phyloP scores from a whole-genome alignment of 1,140 invertebrate species.

The Pantala flavescens region DNA sequence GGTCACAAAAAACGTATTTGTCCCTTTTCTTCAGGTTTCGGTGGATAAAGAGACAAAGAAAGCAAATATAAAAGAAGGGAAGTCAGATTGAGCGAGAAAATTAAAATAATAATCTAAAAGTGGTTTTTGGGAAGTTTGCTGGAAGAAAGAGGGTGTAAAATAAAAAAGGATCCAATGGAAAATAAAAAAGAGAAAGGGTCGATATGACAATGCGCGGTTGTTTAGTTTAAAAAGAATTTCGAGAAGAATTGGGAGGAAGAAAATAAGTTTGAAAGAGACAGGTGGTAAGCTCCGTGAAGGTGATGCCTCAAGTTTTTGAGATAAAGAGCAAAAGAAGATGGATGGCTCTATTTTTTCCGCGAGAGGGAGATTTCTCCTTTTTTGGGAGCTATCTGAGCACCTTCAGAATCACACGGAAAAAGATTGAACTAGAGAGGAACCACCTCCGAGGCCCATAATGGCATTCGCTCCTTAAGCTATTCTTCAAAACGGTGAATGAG shows the following conservation, averaged over 20 bases:
- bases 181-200: too few species aligned
- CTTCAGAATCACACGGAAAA: background rate
- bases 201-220: too few species aligned
- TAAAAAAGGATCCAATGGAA: too few species aligned
- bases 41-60: too few species aligned
- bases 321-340: background rate
- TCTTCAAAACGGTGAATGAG: background rate
- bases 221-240: too few species aligned
- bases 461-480: slow-evolving; percentile 8
- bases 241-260: background rate
- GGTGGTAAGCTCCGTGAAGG: background rate
- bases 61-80: too few species aligned
- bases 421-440: background rate
- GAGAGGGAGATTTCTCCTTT: background rate
- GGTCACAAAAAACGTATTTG: too few species aligned
- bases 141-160: too few species aligned
- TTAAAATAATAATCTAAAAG: too few species aligned
- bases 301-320: background rate
- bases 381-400: background rate
- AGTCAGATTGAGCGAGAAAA: too few species aligned
- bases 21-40: too few species aligned
- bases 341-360: background rate
- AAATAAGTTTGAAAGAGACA: background rate
- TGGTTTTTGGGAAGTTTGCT: too few species aligned
- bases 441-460: background rate